Conservation (phyloP, 2,888 invertebrate genomes). For the Acanthacorydalis orientalis region DNA sequence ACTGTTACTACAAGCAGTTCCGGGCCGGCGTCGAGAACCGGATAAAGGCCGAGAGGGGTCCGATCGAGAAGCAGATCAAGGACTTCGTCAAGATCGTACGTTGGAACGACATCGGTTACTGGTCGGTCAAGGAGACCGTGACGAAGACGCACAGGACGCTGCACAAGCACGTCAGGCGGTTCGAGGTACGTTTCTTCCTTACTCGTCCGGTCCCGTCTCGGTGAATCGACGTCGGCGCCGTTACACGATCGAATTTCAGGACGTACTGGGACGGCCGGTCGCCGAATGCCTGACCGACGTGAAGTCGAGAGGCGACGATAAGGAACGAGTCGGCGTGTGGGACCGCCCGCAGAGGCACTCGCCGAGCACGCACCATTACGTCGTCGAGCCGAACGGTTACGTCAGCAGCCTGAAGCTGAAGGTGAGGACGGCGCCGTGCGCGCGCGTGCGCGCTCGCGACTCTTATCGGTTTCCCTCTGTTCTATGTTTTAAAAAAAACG, state of each 20-base stretch:
- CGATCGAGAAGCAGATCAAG: constrained; percentile 81
- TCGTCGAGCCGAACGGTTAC: constrained; percentile 16
- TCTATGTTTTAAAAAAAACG: too few relatives aligned
- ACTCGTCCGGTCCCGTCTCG: too few relatives aligned
- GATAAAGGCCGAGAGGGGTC: constrained; percentile 50
- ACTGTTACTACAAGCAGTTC: constrained; percentile 75
- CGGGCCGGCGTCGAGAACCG: constrained; percentile 39
- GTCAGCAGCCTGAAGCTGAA: too few relatives aligned
- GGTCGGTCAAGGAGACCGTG: constrained; percentile 78
- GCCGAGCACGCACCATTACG: constrained; percentile 30
- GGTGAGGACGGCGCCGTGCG: too few relatives aligned
- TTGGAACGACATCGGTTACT: constrained; percentile 91
- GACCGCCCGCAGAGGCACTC: constrained; percentile 37
- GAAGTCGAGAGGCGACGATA: constrained; percentile 19
- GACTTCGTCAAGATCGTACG: constrained; percentile 90
- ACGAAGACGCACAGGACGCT: constrained; percentile 76
- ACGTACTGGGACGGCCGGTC: constrained; percentile 34
- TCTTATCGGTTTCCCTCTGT: too few relatives aligned
- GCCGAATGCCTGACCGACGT: constrained; percentile 27
- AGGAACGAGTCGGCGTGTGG: constrained; percentile 39
- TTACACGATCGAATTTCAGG: too few relatives aligned
- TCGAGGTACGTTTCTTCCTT: constrained; percentile 43
- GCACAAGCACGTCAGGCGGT: constrained; percentile 75
- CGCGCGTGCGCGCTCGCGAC: too few relatives aligned
- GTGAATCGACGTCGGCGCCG: too few relatives aligned